Base-by-base conservation (phyloP, 2,797 vertebrate species). In the Typhlichthys subterraneus region DNA sequence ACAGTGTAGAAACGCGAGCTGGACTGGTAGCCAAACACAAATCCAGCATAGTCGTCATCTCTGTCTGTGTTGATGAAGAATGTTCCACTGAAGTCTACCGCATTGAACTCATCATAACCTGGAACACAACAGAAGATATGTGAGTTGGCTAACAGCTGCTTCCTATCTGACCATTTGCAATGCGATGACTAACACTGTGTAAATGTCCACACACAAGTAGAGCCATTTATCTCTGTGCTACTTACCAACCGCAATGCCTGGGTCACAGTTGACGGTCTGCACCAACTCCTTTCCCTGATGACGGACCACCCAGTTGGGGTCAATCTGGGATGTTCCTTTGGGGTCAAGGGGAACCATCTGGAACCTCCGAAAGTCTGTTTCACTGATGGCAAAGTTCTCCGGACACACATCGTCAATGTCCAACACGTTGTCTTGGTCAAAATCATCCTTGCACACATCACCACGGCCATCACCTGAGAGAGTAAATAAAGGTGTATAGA, bases 331-430 rank as follows among this genome's bases (percentile, higher is more conserved):
- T 46, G 97, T 99, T 65, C 98, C 98, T 75, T 94, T 98, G 61
- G 98, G 98, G 86, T 99, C 98, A 60, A 99, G 83, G 59, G 98
- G 98, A 89, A 99, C 96, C 98, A 99, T 99, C 85, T 99, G 98
- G 89, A 99, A 99, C 87, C 93, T 94, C 65, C 96, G 94, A 92
- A 99, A 99, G 72, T 99, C 98, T 1, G 98, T 99, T 85, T 96
- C 95, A 72, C 96, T 99, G 73, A 99, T 99, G 49, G 87, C 96
- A 71, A 95, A 93, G 53, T 99, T 99, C 88, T 99, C 98, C 7
- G 98, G 98, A 72, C 97, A 99, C 76, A 97, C 95, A 31, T 99
- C 98, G 17, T 95, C 72, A 46, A 98, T 96, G 67, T 99, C 98
- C 74, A 93, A 93, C 13, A 99, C 89, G 0, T 63, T 97, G 82